Evolutionary conservation across 1,140 invertebrate genomes (phyloP).

Genomic region (Ganaspis sp.): DNA sequence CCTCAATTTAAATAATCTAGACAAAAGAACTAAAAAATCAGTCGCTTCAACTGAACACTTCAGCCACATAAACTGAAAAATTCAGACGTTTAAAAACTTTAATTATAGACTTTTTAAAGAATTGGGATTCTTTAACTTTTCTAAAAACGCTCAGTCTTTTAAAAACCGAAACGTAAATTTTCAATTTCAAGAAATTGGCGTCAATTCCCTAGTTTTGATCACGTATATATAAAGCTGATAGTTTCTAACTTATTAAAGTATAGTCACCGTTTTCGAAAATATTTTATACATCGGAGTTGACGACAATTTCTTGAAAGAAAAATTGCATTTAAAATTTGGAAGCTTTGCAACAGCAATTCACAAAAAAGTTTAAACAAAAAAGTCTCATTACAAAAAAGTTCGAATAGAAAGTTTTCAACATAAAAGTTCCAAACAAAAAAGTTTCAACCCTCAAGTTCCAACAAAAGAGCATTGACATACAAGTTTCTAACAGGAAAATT

Average conservation of each 20-base stretch:
- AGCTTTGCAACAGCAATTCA: conserved; percentile 20
- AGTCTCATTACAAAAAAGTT: not conserved
- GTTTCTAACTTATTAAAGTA: not conserved
- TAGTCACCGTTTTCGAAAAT: not conserved
- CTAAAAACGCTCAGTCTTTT: not conserved
- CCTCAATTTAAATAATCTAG: not conserved
- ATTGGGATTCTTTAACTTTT: too few species aligned
- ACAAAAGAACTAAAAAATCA: too few species aligned
- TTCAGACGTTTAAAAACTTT: too few species aligned
- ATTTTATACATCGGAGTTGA: not conserved
- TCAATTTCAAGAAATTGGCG: not conserved
- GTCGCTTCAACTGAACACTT: too few species aligned
- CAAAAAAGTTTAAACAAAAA: not conserved
- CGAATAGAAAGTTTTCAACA: too few species aligned
- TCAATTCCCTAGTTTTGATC: not conserved
- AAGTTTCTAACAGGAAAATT: too few species aligned
- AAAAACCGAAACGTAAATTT: not conserved
- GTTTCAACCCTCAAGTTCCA: too few species aligned
- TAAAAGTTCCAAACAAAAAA: too few species aligned
- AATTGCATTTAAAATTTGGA: not conserved
- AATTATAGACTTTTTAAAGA: too few species aligned
- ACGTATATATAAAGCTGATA: not conserved
- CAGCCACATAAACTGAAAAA: too few species aligned
- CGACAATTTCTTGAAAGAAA: not conserved
- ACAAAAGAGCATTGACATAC: too few species aligned